These are phyloP conservation scores for Rhingia campestris DNA, from an alignment of 2,888 invertebrate species.

Conservation along the genomic window DNA sequence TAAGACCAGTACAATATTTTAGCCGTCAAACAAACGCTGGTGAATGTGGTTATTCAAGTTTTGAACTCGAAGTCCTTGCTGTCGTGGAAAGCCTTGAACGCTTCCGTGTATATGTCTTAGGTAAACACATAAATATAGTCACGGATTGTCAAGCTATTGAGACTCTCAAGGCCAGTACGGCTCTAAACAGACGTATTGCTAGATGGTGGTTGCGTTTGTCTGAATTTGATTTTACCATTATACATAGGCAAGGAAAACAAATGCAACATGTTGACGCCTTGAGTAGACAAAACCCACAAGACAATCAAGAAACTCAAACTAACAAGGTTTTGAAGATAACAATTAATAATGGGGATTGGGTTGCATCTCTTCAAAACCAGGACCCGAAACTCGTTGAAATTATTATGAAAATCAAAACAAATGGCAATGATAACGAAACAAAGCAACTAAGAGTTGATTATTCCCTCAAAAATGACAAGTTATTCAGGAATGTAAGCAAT, in stretches of 20 bases:
- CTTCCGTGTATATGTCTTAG: conserved; percentile 30
- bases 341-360: conserved; percentile 26
- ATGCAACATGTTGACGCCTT: conserved; percentile 41
- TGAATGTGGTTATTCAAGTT: conserved; percentile 34
- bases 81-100: conserved; percentile 34
- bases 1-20: conserved; percentile 26
- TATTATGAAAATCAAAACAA: conserved; percentile 16
- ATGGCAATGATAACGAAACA: conserved; percentile 23
- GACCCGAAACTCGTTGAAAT: conserved; percentile 43
- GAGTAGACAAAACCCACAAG: conserved; percentile 6
- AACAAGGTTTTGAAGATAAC: conserved; percentile 11
- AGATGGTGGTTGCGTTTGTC: conserved; percentile 43
- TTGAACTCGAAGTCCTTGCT: conserved; percentile 24
- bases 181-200: conserved; percentile 34
- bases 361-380: conserved; percentile 22
- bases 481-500: conserved; percentile 26
- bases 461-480: conserved; percentile 15
- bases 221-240: conserved; percentile 19
- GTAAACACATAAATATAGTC: conserved; percentile 16
- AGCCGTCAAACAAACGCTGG: conserved; percentile 21
- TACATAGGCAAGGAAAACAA: conserved; percentile 28
- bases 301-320: neutral
- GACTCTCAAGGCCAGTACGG: conserved; percentile 20
- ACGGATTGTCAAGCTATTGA: conserved; percentile 35
- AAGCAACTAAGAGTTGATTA: conserved; percentile 52